These are phyloP conservation scores for Cnemophilus loriae DNA, from an alignment of 2,113 vertebrate genomes.

Conservation along the genomic window DNA sequence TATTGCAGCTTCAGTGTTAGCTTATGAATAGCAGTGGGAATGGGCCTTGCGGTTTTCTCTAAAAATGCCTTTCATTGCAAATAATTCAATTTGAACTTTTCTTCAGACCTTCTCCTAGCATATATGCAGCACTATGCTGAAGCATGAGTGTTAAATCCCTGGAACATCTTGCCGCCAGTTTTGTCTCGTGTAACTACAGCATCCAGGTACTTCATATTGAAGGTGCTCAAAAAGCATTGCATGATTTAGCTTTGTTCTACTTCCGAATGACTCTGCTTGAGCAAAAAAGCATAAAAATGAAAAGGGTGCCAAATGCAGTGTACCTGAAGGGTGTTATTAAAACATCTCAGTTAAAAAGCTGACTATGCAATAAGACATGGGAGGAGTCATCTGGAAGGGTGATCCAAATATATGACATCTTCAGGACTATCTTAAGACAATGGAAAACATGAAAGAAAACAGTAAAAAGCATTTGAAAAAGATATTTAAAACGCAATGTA, in stretches of 20 bases:
- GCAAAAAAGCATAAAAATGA: background rate
- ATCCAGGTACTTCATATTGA: background rate
- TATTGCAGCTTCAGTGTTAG: background rate
- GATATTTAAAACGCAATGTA: background rate
- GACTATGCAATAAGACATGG: background rate
- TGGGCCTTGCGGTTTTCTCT: background rate
- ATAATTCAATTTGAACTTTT: background rate
- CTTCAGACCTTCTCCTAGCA: background rate
- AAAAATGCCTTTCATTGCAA: background rate
- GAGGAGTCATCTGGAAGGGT: background rate
- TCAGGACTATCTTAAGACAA: background rate
- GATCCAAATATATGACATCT: background rate
- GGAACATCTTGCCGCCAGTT: background rate
- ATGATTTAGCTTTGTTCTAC: background rate
- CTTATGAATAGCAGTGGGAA: background rate
- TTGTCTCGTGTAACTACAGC: background rate
- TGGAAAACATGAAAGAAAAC: background rate
- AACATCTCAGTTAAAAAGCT: background rate
- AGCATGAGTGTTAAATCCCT: background rate
- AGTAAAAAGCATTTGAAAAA: background rate
- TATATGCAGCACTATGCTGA: background rate
- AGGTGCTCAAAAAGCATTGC: background rate
- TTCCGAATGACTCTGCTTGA: background rate
- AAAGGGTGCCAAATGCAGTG: background rate
- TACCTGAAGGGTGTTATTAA: background rate